phyloP scores from a whole-genome alignment of 1,140 invertebrate species.

The Tribolium madens region DNA sequence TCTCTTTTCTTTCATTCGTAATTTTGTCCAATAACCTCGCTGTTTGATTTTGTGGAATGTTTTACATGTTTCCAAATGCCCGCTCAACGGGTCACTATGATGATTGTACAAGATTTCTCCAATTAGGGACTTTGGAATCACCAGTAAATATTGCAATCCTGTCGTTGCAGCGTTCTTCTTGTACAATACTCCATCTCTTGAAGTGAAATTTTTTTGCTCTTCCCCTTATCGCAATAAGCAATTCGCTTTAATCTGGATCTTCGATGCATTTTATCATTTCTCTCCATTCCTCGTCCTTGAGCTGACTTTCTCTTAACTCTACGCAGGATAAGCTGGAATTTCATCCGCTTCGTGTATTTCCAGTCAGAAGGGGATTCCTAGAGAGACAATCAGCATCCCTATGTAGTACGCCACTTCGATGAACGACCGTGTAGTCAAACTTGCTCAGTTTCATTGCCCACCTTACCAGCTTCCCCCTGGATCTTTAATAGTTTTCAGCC shows the following conservation, averaged over 20 bases:
- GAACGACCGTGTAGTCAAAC: not conserved
- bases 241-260: not conserved
- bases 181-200: not conserved
- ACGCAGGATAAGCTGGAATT: not conserved
- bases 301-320: not conserved
- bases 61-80: not conserved
- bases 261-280: not conserved
- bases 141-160: not conserved
- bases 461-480: constrained; percentile 57
- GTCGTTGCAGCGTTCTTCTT: not conserved
- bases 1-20: not conserved
- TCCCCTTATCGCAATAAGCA: not conserved
- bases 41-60: not conserved
- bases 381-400: not conserved
- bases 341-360: not conserved
- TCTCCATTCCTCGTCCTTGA: not conserved
- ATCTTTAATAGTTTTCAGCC: constrained; percentile 64
- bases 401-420: not conserved
- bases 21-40: not conserved
- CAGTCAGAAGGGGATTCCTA: not conserved
- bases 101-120: not conserved
- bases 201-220: not conserved
- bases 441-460: constrained; percentile 51
- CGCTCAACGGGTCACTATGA: not conserved
- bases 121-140: not conserved